phyloP scores from a whole-genome alignment of 2,888 invertebrate genomes.

The Eristalis arbustorum region DNA sequence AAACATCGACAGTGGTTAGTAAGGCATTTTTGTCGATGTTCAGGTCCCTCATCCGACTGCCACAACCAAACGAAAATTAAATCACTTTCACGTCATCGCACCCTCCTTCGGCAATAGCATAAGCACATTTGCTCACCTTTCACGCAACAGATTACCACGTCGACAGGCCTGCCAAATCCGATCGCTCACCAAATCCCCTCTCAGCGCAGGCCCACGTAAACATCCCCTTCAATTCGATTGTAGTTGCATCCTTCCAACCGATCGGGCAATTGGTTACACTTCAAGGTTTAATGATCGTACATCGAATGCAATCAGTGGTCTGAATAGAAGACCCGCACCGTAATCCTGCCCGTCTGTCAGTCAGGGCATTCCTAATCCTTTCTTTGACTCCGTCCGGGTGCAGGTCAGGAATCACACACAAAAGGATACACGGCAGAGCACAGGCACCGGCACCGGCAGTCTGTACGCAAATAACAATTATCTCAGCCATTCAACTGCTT shows the following conservation, averaged over 20 bases:
- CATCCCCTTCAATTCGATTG: conserved; percentile 41
- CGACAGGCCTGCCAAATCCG: conserved; percentile 32
- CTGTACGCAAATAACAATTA: conserved; percentile 65
- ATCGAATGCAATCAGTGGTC: conserved; percentile 42
- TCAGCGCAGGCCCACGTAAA: conserved; percentile 9
- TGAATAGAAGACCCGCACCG: conserved; percentile 10
- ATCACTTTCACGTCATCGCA: background rate
- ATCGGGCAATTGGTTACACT: conserved; percentile 56
- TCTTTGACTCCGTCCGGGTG: conserved; percentile 8
- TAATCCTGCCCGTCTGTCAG: conserved; percentile 4
- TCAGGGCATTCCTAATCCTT: conserved; percentile 41
- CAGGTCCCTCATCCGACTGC: no score
- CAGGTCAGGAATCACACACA: conserved; percentile 34
- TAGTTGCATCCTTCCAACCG: conserved; percentile 39
- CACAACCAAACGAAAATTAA: background rate
- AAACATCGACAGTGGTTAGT: no score
- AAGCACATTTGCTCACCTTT: conserved; percentile 15
- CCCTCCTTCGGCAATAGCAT: conserved; percentile 3
- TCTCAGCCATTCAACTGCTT: conserved; percentile 42
- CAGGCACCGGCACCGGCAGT: background rate
- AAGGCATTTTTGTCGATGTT: no score
- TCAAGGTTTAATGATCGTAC: conserved; percentile 53
- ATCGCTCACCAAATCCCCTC: conserved; percentile 41
- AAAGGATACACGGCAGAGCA: background rate
- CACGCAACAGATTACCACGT: conserved; percentile 13